phyloP scores from a whole-genome alignment of 2,888 invertebrate species.

The Colostygia pectinataria region DNA sequence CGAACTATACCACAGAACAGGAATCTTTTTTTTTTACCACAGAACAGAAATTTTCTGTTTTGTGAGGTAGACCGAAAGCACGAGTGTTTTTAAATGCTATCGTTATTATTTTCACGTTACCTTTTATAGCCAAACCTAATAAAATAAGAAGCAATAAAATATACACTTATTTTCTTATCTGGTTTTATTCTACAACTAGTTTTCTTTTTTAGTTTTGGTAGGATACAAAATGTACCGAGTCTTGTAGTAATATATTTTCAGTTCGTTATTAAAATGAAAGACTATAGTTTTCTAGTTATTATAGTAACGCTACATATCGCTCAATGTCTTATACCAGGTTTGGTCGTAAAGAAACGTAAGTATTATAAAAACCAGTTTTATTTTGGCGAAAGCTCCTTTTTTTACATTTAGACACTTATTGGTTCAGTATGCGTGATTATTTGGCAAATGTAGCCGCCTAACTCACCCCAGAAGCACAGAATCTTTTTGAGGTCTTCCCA shows the following conservation, averaged over 20 bases:
- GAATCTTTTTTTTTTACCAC: too few relatives aligned
- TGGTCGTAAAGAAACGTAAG: constrained; percentile 62
- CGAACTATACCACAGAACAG: too few relatives aligned
- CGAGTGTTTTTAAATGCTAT: too few relatives aligned
- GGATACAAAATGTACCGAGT: background rate
- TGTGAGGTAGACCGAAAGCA: too few relatives aligned
- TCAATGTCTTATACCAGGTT: constrained; percentile 51
- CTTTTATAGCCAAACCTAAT: background rate
- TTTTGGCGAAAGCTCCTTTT: background rate
- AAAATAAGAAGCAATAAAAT: constrained; percentile 1
- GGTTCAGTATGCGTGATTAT: too few relatives aligned
- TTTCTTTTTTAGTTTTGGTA: too few relatives aligned
- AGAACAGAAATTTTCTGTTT: too few relatives aligned
- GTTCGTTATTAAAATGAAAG: constrained; percentile 3
- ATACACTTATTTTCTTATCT: background rate
- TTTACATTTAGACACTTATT: too few relatives aligned
- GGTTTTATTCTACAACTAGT: background rate
- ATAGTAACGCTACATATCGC: constrained; percentile 39
- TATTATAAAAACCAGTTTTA: constrained; percentile 11
- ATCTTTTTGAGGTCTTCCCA: background rate
- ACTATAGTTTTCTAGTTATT: constrained; percentile 28
- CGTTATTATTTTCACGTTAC: background rate
- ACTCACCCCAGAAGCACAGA: too few relatives aligned
- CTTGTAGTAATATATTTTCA: background rate
- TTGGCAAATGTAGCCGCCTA: too few relatives aligned